phyloP scores from a whole-genome alignment of 1,140 invertebrate genomes.

The Ephestia elutella region DNA sequence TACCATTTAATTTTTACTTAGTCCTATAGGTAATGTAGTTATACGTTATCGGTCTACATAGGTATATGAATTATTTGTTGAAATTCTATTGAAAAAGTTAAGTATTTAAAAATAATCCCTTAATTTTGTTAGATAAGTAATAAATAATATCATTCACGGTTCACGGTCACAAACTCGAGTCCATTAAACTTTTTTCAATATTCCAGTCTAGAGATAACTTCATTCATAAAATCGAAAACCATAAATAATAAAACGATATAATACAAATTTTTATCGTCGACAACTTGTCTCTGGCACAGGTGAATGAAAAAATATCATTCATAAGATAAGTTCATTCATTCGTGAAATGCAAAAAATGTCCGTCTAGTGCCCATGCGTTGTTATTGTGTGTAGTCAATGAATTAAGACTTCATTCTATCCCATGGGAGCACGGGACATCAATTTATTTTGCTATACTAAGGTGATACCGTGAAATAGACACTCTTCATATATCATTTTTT shows the following conservation, averaged over 20 bases:
- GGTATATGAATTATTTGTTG: too few species aligned
- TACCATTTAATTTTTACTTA: too few species aligned
- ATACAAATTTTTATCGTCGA: conserved; percentile 61
- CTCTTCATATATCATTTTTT: conserved; percentile 3
- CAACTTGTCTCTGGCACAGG: conserved; percentile 36
- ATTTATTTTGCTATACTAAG: conserved; percentile 31
- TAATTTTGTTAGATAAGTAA: neutral
- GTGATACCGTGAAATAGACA: conserved; percentile 7
- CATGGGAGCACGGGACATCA: conserved; percentile 46
- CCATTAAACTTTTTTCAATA: neutral
- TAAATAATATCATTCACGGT: neutral
- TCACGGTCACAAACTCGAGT: neutral
- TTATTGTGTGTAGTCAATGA: conserved; percentile 51
- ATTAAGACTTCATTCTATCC: conserved; percentile 56
- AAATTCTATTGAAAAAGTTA: neutral
- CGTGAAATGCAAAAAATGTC: conserved; percentile 46
- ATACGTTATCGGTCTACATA: too few species aligned
- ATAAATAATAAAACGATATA: conserved; percentile 59
- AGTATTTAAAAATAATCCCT: neutral
- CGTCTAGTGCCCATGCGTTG: conserved; percentile 20
- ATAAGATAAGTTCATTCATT: conserved; percentile 40
- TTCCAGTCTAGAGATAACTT: neutral
- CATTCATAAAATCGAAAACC: conserved; percentile 18
- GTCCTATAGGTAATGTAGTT: too few species aligned
- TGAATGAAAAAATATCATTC: conserved; percentile 32